Evolutionary conservation across 2,888 invertebrate species (phyloP), one percentile per base, ranked within the genome.

Genomic region (Pheosia tremula): DNA sequence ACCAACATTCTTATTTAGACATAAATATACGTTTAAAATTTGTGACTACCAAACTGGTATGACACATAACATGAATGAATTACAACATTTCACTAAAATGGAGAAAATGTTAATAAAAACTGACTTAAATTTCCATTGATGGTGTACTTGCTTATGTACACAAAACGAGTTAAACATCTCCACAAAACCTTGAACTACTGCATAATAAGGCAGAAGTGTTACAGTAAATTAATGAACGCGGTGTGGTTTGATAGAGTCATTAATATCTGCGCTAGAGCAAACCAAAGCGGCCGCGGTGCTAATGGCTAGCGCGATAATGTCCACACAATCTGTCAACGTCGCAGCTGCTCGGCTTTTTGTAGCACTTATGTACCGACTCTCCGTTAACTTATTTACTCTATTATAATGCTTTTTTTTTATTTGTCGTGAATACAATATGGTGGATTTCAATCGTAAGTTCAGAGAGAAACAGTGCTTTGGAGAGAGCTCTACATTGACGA

Each of bases 241-340:
- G 60, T 37, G 57, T 63, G 57, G 68, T 60, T 59, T 59, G 63
- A 63, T 67, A 64, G 78, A 80, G 72, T 84, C 86, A 86, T 87
- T 87, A 86, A 87, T 88, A 84, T 82, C 75, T 77, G 67, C 69
- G 67, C 57, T 71, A 69, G 59, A 69, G 59, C 56, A 50, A 7
- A 55, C 41, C 58, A 50, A 56, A 83, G 83, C 85, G 83, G 68
- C 81, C 24, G 79, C 73, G 75, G 79, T 83, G 76, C 86, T 90
- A 90, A 90, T 90, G 89, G 86, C 79, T 7, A 72, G 68, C 72
- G 73, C 71, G 69, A 81, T 82, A 84, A 84, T 88, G 89, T 90
- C 87, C 83, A 86, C 88, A 88, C 81, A 81, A 91, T 91, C 91
- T 85, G 85, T 91, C 91, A 91, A 86, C 75, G 91, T 91, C 91